Evolutionary conservation across 2,113 vertebrate genomes (phyloP), one percentile per base, ranked within the genome.

Genomic region (Hydrochoerus hydrochaeris): DNA sequence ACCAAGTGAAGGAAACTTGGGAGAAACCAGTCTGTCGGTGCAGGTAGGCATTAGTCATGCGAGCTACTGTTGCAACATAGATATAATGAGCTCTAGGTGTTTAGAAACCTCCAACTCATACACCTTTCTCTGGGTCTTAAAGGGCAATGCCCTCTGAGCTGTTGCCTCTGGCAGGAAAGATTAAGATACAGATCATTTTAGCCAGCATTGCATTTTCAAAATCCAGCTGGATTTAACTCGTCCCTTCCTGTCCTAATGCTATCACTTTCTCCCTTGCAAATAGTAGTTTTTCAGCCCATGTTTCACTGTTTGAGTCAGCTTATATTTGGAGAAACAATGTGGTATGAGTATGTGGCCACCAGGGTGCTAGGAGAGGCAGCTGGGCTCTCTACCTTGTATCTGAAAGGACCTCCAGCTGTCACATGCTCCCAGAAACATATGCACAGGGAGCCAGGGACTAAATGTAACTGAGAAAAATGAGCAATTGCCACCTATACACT

Each of bases 21-120:
- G 95, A 78, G 81, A 94, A 98, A 97, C 85, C 81, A 97, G 96
- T 95, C 83, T 71, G 89, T 97, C 44, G 0, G 1, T 97, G 90
- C 58, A 44, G 75, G 77, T 26, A 86, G 52, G 83, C 80, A 91
- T 97, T 91, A 97, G 96, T 97, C 97, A 97, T 77, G 49, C 0
- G 0, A n/a, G 32, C 84, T 93, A 17, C n/a, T 71, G 3, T 96
- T 95, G 85, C 92, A 83, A 86, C 95, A 92, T 4, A 52, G 65
- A 57, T 71, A 52, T 71, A 54, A 93, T 38, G 77, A 95, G 52
- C 52, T 89, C 28, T 54, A 1, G 32, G 62, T 63, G 54, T 63
- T 92, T 73, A 54, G 54, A 81, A 82, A 95, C 60, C 35, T 86
- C 65, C 78, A 38, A 73, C 80, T 69, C 87, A 5, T 17, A 44